Conservation (phyloP, 2,113 vertebrate species). For the Mus musculus region DNA sequence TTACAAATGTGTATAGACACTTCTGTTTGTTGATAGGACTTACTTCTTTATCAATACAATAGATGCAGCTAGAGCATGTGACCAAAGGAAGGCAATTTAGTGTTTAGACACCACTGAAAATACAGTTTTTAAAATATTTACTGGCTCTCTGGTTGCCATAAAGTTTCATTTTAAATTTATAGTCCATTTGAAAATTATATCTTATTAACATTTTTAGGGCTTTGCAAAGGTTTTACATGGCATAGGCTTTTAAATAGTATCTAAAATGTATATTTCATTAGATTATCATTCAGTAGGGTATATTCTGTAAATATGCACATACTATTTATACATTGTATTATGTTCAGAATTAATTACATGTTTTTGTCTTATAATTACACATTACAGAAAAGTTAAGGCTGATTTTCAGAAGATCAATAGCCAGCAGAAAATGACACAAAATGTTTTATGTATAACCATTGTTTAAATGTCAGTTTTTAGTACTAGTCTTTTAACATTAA, state of each 20-base stretch:
- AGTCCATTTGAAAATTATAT: constrained; percentile 36
- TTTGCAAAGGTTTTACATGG: constrained; percentile 3
- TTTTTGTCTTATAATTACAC: constrained; percentile 46
- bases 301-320: constrained; percentile 51
- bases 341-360: constrained; percentile 46
- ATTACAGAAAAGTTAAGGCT: constrained; percentile 11
- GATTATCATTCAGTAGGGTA: not conserved
- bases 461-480: constrained; percentile 36
- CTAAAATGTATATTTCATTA: constrained; percentile 54
- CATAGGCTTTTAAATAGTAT: not conserved
- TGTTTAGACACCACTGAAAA: constrained; percentile 39
- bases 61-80: not conserved
- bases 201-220: constrained; percentile 10
- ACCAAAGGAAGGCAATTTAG: constrained; percentile 21
- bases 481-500: constrained; percentile 53
- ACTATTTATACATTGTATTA: constrained; percentile 27
- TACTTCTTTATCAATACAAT: constrained; percentile 31
- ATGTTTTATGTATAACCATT: constrained; percentile 41
- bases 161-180: constrained; percentile 33
- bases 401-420: not conserved
- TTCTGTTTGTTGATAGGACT: constrained; percentile 17
- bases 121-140: constrained; percentile 44
- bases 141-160: not conserved
- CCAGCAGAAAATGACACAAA: constrained; percentile 1
- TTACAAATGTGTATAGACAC: constrained; percentile 2